Percentiles rank a stretch among this genome's conserved stretches.
These are phyloP conservation scores for Thyatira batis DNA, from an alignment of 2,888 invertebrate genomes.

Conservation along the genomic window DNA sequence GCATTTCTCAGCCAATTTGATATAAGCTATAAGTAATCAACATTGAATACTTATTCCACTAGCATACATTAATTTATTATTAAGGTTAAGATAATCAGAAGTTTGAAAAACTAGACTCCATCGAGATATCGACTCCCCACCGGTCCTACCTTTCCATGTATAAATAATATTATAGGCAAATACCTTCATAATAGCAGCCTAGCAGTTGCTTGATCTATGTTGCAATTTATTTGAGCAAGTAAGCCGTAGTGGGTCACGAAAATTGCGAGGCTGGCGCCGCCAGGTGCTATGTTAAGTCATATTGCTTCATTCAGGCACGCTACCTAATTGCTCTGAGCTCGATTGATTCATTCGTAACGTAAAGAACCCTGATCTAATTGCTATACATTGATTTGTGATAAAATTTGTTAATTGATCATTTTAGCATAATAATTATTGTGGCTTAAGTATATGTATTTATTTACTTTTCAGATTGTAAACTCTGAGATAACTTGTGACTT, in stretches of 20 bases:
- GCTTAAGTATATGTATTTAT: too few species aligned
- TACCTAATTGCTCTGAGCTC: constrained; percentile 11
- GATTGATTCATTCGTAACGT: background rate
- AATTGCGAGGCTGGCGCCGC: constrained; percentile 51
- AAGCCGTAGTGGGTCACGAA: constrained; percentile 52
- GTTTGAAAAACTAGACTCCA: background rate
- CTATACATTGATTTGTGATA: background rate
- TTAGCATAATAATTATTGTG: too few species aligned
- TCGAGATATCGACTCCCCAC: too few species aligned
- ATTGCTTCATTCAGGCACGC: constrained; percentile 43
- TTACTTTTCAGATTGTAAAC: too few species aligned
- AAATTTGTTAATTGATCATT: too few species aligned
- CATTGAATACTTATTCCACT: too few species aligned
- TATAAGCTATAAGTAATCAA: too few species aligned
- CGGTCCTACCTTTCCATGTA: too few species aligned
- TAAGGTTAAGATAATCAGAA: too few species aligned
- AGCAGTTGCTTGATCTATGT: constrained; percentile 32
- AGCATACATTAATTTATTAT: too few species aligned
- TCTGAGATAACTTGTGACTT: too few species aligned
- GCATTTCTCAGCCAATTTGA: too few species aligned
- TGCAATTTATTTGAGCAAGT: constrained; percentile 50
- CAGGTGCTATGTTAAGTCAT: constrained; percentile 44
- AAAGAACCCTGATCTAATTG: background rate
- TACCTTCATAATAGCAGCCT: background rate
- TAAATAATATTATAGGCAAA: background rate